phyloP scores from a whole-genome alignment of 2,113 vertebrate genomes.

The Phylloscopus trochilus region DNA sequence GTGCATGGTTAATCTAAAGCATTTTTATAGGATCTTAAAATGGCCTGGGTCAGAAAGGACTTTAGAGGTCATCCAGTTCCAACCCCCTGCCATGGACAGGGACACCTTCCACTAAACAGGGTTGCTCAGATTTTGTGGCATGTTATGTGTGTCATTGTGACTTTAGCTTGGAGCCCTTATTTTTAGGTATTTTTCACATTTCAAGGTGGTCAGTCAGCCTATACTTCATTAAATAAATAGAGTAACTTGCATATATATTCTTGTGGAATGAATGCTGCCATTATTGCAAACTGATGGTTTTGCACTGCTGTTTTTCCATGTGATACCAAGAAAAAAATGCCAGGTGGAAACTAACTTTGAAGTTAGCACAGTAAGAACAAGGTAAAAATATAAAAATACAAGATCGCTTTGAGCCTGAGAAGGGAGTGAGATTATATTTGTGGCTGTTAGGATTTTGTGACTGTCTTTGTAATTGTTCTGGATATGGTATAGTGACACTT shows the following conservation, averaged over 20 bases:
- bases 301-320: not conserved
- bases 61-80: not conserved
- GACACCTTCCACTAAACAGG: not conserved
- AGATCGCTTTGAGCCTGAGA: not conserved
- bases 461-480: not conserved
- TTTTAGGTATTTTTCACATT: not conserved
- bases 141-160: not conserved
- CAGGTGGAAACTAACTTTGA: not conserved
- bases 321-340: not conserved
- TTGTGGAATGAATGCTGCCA: not conserved
- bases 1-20: not conserved
- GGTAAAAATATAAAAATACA: not conserved
- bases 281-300: not conserved
- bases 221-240: not conserved
- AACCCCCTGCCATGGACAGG: not conserved
- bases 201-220: not conserved
- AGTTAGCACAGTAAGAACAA: not conserved
- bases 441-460: not conserved
- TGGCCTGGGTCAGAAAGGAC: not conserved
- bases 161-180: not conserved
- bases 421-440: not conserved
- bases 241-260: not conserved
- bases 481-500: not conserved
- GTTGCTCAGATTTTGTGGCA: not conserved
- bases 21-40: not conserved